A percentile compares a stretch with the other conserved stretches of the same genome.
Evolutionary conservation across 92 coral and sea anemone species (phyloP).

Genomic region (Phymanthus crucifer): DNA sequence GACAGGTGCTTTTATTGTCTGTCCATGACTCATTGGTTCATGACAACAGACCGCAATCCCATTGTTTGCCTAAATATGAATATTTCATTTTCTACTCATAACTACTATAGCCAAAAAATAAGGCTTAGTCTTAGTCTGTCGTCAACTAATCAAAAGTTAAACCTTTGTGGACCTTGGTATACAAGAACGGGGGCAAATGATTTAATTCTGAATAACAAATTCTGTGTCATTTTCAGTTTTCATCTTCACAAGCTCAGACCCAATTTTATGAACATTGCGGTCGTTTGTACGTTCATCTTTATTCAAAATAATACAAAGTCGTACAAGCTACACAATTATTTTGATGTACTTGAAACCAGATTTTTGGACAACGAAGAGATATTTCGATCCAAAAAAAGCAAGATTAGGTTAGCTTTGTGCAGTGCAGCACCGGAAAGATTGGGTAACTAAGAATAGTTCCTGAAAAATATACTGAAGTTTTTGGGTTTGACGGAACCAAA

Average conservation of each 20-base stretch:
- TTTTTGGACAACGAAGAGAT: too few relatives aligned
- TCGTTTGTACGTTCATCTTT: too few relatives aligned
- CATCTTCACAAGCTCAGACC: background rate
- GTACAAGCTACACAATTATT: too few relatives aligned
- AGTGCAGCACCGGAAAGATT: too few relatives aligned
- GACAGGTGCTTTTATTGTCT: conserved; percentile 26
- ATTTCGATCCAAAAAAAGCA: too few relatives aligned
- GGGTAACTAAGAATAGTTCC: too few relatives aligned
- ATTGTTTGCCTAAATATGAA: background rate
- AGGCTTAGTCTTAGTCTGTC: background rate
- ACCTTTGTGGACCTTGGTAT: background rate
- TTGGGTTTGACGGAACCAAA: too few relatives aligned
- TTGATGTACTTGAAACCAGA: too few relatives aligned
- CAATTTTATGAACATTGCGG: too few relatives aligned
- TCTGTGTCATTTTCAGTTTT: background rate
- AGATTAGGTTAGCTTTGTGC: too few relatives aligned
- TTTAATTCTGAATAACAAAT: background rate
- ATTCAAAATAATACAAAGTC: too few relatives aligned
- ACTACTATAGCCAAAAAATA: background rate
- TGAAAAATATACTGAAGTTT: too few relatives aligned
- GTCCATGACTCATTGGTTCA: conserved; percentile 19
- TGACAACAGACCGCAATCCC: background rate
- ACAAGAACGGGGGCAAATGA: background rate
- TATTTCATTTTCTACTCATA: background rate
- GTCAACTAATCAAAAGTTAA: background rate